Conservation (phyloP, 2,888 invertebrate genomes). For the Pseudoips prasinana region DNA sequence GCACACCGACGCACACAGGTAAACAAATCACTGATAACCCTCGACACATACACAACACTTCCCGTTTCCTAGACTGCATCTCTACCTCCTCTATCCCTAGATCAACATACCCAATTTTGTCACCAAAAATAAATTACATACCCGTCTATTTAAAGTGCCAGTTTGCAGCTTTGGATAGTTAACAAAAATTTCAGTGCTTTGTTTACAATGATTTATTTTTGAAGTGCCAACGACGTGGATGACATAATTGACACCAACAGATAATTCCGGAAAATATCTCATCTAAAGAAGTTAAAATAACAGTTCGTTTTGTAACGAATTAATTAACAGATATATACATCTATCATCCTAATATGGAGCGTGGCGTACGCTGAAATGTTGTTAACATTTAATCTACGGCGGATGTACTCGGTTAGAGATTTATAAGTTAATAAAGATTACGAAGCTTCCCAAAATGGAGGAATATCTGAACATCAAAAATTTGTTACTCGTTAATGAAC, state of each 20-base stretch:
- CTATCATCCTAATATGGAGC: slow-evolving; percentile 1
- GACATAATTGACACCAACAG: slow-evolving; percentile 40
- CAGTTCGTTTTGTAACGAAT: slow-evolving; percentile 10
- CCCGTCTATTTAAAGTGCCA: slow-evolving; percentile 42
- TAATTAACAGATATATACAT: slow-evolving; percentile 12
- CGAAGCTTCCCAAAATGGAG: not conserved
- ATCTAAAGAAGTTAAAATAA: slow-evolving; percentile 7
- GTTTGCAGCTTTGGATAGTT: slow-evolving; percentile 52
- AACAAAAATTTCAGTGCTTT: slow-evolving; percentile 55
- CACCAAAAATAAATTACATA: slow-evolving; percentile 33
- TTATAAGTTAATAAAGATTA: slow-evolving; percentile 4
- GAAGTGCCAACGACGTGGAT: slow-evolving; percentile 47
- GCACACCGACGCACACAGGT: slow-evolving; percentile 59
- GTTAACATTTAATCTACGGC: slow-evolving; percentile 4
- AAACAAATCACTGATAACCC: slow-evolving; percentile 47
- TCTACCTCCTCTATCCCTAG: slow-evolving; percentile 22
- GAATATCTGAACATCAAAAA: slow-evolving; percentile 1
- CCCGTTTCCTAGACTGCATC: slow-evolving; percentile 18
- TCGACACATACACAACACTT: slow-evolving; percentile 7
- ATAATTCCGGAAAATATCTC: slow-evolving; percentile 12
- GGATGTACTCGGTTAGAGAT: slow-evolving; percentile 2
- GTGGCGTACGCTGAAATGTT: slow-evolving; percentile 3
- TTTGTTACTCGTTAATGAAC: too few species aligned
- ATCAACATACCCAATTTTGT: slow-evolving; percentile 41
- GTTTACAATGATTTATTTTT: slow-evolving; percentile 53